Evolutionary conservation across 2,797 vertebrate genomes (phyloP), one percentile per base, ranked within the genome.

Genomic region (Sylvilagus floridanus): DNA sequence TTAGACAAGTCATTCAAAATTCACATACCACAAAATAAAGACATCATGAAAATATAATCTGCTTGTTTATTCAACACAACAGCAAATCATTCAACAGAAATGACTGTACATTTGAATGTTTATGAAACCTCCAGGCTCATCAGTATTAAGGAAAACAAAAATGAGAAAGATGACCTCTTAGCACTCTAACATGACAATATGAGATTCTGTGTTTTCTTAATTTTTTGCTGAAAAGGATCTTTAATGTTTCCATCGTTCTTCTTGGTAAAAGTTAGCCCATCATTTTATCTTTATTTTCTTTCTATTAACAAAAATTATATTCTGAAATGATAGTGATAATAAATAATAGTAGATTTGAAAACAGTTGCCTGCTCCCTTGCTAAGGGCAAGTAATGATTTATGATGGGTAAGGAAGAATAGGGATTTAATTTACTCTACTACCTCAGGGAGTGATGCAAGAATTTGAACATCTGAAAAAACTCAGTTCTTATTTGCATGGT

Each of bases 281-380:
- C 78, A 57, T 69, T 95, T 69, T 83, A 60, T 66, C 75, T 86
- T 84, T 91, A 91, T 89, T 93, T 95, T 93, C 37, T 88, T 92
- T 92, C 73, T 92, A 86, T 96, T 94, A 95, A 84, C 95, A 95
- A 94, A 96, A 96, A 65, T 63, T n/a, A 65, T n/a, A 90, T 92
- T 93, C 50, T 85, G 14, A 93, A 96, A 96, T 77, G 84, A 88
- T 65, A 79, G 85, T 47, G 75, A 94, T 84, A 91, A 96, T 81
- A 88, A 96, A 84, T 26, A 89, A 96, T 37, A 92, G 82, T 5
- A 90, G 50, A 93, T 50, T 76, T 77, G 78, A 90, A 95, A 94
- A 90, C 22, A 94, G 92, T 75, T 90, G 77, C 30, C 84, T 32
- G 50, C 22, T 94, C 47, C 85, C 66, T 93, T 72, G 69, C 71